Evolutionary conservation across 2,797 vertebrate genomes (phyloP).

Genomic region (Schizopygopsis pylzovi): DNA sequence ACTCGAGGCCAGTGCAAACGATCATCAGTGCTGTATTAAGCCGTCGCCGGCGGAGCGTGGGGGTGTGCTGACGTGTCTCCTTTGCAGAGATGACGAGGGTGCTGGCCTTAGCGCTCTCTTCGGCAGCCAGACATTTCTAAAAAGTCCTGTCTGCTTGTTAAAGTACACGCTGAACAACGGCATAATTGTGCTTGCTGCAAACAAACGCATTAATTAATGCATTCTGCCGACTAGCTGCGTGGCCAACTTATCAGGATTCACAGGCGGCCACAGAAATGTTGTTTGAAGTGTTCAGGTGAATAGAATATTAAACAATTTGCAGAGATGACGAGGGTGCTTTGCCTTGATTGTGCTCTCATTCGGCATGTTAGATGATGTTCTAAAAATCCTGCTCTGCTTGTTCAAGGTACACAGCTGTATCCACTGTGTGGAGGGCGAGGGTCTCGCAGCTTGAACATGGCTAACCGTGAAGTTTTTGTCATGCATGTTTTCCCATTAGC

Average conservation of each 20-base stretch:
- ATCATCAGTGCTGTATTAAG: conserved; percentile 68
- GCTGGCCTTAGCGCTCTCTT: conserved; percentile 51
- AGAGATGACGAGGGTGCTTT: too few relatives aligned
- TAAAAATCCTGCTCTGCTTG: conserved; percentile 43
- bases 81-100: conserved; percentile 39
- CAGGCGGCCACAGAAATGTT: background rate
- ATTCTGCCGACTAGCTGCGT: background rate
- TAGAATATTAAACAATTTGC: conserved; percentile 32
- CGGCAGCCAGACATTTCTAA: conserved; percentile 39
- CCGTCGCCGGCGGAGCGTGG: conserved; percentile 19
- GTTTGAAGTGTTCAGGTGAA: conserved; percentile 34
- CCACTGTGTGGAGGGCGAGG: conserved; percentile 55
- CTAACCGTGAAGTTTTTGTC: conserved; percentile 64
- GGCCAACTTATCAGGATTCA: conserved; percentile 12
- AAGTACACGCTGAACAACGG: conserved; percentile 49
- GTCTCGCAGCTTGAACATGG: conserved; percentile 55
- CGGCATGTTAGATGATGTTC: conserved; percentile 30
- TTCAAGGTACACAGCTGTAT: conserved; percentile 51
- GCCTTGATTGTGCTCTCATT: too few relatives aligned
- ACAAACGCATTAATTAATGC: conserved; percentile 17
- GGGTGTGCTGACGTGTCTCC: conserved; percentile 54
- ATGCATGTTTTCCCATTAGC: conserved; percentile 72
- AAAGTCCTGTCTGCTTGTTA: conserved; percentile 57
- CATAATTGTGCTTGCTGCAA: background rate
- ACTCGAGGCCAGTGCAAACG: conserved; percentile 70